Base-by-base conservation (phyloP, 2,888 invertebrate species). In the Teinopalpus imperialis region DNA sequence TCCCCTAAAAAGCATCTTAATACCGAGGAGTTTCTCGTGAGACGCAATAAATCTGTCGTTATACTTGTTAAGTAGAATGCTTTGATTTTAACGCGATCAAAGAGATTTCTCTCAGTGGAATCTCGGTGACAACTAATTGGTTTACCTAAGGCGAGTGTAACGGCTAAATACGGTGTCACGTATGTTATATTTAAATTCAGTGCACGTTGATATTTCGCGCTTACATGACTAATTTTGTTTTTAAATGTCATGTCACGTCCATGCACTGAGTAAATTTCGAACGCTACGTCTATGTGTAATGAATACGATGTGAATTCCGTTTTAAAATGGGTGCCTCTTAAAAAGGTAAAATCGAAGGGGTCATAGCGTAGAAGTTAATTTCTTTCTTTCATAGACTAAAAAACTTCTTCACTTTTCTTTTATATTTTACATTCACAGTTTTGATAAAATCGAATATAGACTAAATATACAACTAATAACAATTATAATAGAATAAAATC, bases 61-160 rank as follows among this genome's bases (percentile, higher is more conserved):
- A 69, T 62, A 66, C 78, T 80, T 78, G 82, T 83, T 81, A n/a
- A 83, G 75, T 62, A 66, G 67, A 59, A 59, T 64, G 74, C 79
- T 83, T 85, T 80, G 79, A 81, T 78, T 79, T 67, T 63, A 62
- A 56, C 54, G 63, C 74, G 83, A 83, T 86, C 87, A 87, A 86
- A 87, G 83, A 65, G 67, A 62, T 63, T 65, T 68, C 68, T 66
- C 64, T 53, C 21, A 5, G 59, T 59, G 69, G 69, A 73, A 74
- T 71, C 74, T 66, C 62, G 63, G 66, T 71, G 76, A 73, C 77
- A 78, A 74, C 77, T 83, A 83, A 85, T 81, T 81, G 76, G 78
- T 75, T 74, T 69, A 74, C 71, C 64, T 66, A 71, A 29, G 40
- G 30, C 41, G 29, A 35, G 47, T 61, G 55, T 57, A 46, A 63